Base-by-base conservation (phyloP, 2,113 vertebrate genomes). In the Eptesicus fuscus region DNA sequence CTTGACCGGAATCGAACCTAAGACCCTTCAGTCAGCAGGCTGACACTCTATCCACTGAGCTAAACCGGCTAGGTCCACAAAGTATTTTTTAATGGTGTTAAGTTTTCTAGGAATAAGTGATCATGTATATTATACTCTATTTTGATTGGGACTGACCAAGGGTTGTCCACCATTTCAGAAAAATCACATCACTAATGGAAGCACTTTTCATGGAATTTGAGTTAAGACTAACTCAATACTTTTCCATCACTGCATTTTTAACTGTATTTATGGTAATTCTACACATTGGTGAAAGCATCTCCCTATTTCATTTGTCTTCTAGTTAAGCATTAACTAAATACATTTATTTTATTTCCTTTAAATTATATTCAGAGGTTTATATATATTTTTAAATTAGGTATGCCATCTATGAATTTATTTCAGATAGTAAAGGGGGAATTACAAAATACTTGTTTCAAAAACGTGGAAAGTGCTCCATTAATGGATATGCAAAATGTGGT, bases 361-460 rank as follows among this genome's bases (percentile, higher is more conserved):
- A 40, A 18, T 73, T 88, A 59, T 65, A 78, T 74, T 87, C 79
- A 88, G 35, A 83, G 13, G 25, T 93, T 93, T 87, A 37, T 32
- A 59, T 77, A 9, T 44, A 25, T 92, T 59, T 53, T 79, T 28
- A 96, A 92, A 71, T 87, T 67, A 93, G 14, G 35, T 4, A 82
- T 70, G n/a, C 47, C 23, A 88, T 49, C 32, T 73, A 61, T 89
- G 35, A 56, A 65, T 88, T 82, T 79, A 93, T 59, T 93, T 95
- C 70, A 83, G 83, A 77, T 77, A 51, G 49, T 51, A 51, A 17
- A 51, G 49, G 49, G 49, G 53, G 18, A 56, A 8, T 56, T 56
- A 22, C 53, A 56, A 56, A 56, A 56, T 56, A 56, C 53, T 22
- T 22, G 53, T 56, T 56, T 56, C 6, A 22, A 22, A 56, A 56